These are phyloP conservation scores for Tiliacea citrago DNA, from an alignment of 2,888 invertebrate species.

Conservation along the genomic window DNA sequence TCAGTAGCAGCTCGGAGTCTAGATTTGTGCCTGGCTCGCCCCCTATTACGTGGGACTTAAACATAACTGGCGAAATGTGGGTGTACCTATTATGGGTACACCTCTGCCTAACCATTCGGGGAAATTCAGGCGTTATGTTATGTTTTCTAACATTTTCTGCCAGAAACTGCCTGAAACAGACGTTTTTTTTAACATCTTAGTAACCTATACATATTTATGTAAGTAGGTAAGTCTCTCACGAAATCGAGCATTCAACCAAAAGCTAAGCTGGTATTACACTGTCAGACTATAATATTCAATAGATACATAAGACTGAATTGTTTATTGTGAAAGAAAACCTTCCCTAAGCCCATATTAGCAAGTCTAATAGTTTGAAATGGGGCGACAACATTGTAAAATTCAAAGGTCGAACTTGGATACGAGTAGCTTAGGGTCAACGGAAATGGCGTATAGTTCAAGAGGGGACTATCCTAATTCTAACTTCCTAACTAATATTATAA, in stretches of 20 bases:
- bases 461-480: not conserved
- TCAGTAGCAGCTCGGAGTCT: too few relatives aligned
- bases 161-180: not conserved
- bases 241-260: not conserved
- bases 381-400: not conserved
- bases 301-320: not conserved
- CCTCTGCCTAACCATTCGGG: too few relatives aligned
- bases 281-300: not conserved
- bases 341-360: not conserved
- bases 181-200: not conserved
- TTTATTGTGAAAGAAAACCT: constrained; percentile 2
- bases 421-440: not conserved
- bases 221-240: too few relatives aligned
- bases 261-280: not conserved
- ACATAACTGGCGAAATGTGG: too few relatives aligned
- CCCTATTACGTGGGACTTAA: too few relatives aligned
- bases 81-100: too few relatives aligned
- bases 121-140: too few relatives aligned
- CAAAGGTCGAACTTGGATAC: too few relatives aligned
- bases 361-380: constrained; percentile 5
- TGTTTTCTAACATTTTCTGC: not conserved
- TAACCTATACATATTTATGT: not conserved
- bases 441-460: not conserved
- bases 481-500: too few relatives aligned
- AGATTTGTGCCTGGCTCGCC: too few relatives aligned